Percentiles rank a stretch among this genome's conserved stretches.
phyloP scores from a whole-genome alignment of 1,140 invertebrate genomes.

The Chionoecetes opilio region DNA sequence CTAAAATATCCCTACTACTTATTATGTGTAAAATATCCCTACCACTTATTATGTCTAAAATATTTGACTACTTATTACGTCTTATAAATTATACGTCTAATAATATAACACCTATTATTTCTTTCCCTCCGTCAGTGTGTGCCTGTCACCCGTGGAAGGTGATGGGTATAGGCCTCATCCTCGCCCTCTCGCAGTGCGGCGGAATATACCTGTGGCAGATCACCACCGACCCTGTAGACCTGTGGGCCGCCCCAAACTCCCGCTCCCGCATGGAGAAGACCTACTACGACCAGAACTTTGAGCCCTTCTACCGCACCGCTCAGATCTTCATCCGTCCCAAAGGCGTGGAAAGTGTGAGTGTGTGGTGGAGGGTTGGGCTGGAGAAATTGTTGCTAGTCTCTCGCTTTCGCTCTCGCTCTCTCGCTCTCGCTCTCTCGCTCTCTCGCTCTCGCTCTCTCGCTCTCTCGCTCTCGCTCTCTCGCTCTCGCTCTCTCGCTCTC shows the following conservation, averaged over 20 bases:
- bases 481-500: too few relatives aligned
- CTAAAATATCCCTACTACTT: too few relatives aligned
- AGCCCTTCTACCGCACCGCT: constrained; percentile 98
- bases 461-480: too few relatives aligned
- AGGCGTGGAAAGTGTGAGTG: constrained; percentile 82
- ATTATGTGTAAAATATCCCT: too few relatives aligned
- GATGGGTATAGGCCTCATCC: constrained; percentile 88
- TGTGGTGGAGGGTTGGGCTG: neutral
- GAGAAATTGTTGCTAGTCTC: too few relatives aligned
- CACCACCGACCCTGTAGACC: constrained; percentile 97
- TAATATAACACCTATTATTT: neutral
- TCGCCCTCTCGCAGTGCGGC: constrained; percentile 86
- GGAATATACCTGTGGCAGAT: constrained; percentile 89
- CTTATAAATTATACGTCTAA: too few relatives aligned
- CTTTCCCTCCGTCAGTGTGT: constrained; percentile 87
- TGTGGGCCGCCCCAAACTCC: constrained; percentile 97
- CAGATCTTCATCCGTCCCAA: constrained; percentile 90
- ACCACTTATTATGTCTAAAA: too few relatives aligned
- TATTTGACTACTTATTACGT: too few relatives aligned
- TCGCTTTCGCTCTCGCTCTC: too few relatives aligned
- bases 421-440: too few relatives aligned
- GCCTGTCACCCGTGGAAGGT: constrained; percentile 91
- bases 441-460: too few relatives aligned
- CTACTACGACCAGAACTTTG: constrained; percentile 96
- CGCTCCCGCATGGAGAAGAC: constrained; percentile 93